Conservation (phyloP, 2,113 vertebrate species). For the Phocoena sinus region DNA sequence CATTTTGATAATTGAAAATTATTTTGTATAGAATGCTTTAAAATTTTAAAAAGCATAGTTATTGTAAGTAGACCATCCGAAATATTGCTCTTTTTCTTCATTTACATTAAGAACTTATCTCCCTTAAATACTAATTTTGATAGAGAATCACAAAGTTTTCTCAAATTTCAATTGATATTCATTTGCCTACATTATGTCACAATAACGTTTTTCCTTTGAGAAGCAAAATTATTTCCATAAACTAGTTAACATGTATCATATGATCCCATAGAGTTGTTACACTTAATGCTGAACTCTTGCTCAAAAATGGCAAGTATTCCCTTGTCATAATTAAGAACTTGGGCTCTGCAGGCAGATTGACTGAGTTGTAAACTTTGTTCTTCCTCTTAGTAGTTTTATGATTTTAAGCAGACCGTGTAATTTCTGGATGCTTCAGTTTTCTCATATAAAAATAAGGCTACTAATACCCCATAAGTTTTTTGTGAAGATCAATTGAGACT, state of each 20-base stretch:
- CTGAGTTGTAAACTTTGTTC: not conserved
- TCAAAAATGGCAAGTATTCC: not conserved
- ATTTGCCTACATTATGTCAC: not conserved
- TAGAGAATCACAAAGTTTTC: not conserved
- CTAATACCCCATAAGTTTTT: not conserved
- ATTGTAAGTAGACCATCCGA: not conserved
- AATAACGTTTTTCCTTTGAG: not conserved
- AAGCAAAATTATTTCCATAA: not conserved
- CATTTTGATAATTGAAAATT: not conserved
- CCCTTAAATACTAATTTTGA: not conserved
- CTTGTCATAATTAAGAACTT: not conserved
- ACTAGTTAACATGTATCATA: not conserved
- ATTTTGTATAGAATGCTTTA: not conserved
- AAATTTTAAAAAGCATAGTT: not conserved
- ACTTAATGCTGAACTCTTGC: not conserved
- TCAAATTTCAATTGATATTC: not conserved
- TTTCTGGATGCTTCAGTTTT: not conserved
- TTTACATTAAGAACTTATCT: not conserved
- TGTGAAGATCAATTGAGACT: not conserved
- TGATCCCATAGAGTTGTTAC: not conserved
- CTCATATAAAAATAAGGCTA: not conserved
- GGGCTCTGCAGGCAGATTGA: not conserved
- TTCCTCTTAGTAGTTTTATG: not conserved
- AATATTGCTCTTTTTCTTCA: not conserved
- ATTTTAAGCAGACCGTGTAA: not conserved